Evolutionary conservation across 2,797 vertebrate genomes (phyloP).

Genomic region (Cuniculus paca): DNA sequence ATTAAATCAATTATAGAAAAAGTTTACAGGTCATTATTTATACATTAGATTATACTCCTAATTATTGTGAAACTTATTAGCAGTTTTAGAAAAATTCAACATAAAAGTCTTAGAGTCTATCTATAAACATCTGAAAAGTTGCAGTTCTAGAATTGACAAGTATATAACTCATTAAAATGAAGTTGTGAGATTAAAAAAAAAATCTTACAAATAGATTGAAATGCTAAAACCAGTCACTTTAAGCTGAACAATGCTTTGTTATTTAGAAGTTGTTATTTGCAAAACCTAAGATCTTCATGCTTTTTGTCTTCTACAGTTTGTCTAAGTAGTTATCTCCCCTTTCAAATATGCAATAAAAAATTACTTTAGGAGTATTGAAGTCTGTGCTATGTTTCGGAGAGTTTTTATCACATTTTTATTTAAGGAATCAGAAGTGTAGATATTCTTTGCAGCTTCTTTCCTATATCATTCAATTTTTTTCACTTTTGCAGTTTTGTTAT

Average conservation of each 20-base stretch:
- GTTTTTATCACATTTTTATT: background rate
- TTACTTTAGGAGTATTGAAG: background rate
- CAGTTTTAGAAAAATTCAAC: conserved; percentile 27
- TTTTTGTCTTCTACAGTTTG: conserved; percentile 42
- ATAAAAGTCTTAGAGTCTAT: conserved; percentile 1
- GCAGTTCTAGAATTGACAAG: conserved; percentile 16
- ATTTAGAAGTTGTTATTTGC: conserved; percentile 53
- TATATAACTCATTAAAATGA: conserved; percentile 43
- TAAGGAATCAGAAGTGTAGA: background rate
- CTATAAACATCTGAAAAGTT: conserved; percentile 1
- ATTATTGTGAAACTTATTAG: conserved; percentile 47
- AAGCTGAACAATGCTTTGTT: conserved; percentile 15
- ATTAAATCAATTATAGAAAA: background rate
- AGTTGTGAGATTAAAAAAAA: background rate
- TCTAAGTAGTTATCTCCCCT: conserved; percentile 8
- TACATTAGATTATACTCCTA: background rate
- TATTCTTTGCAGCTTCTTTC: conserved; percentile 42
- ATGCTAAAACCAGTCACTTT: conserved; percentile 47
- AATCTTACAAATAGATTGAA: conserved; percentile 51
- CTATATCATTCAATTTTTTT: conserved; percentile 43
- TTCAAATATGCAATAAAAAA: background rate
- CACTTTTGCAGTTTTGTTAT: conserved; percentile 40
- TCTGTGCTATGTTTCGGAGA: background rate
- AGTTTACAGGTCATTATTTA: background rate
- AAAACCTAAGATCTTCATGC: background rate